Evolutionary conservation across 2,888 invertebrate species (phyloP), one percentile per base, ranked within the genome.

Genomic region (Cheilosia variabilis): DNA sequence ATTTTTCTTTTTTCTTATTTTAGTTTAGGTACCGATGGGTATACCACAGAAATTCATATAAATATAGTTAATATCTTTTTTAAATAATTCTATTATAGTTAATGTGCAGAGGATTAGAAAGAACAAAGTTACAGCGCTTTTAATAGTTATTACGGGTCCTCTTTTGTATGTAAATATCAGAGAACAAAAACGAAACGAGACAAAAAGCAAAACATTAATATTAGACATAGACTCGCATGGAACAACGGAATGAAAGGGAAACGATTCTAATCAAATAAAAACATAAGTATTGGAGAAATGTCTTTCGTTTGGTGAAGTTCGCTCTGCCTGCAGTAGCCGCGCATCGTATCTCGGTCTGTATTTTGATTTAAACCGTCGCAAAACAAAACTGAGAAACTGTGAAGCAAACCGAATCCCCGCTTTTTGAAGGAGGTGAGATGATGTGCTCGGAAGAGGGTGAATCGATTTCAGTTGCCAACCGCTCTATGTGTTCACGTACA

Each of bases 241-340:
- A 76, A 66, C 60, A 60, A 19, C 19, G 3, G 19, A 71, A 58
- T 75, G 50, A 63, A n/a, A 45, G 13, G 24, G 15, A 62, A 66
- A 45, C 47, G 55, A 83, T 68, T 78, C 63, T 77, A 58, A 73
- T 69, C 43, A 84, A 75, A 84, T 84, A 71, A 84, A 84, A 47
- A 13, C 53, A 58, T 52, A 66, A 37, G 52, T 66, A 66, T 66
- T 66, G 53, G 19, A 52, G 34, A 37, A 37, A 15, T 37, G 66
- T n/a, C 5, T 3, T 15, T 37, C 19, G 10, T 19, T 22, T 50
- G 27, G 7, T 52, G 52, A 9, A 4, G 19, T 34, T 6, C 9
- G 31, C 9, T 31, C 2, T 31, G 9, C 31, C 31, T 0, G 6
- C 2, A 9, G n/a, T n/a, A n/a, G n/a, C 31, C 6, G 9, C 7